These are phyloP conservation scores for Paratilapia polleni DNA, from an alignment of 2,113 vertebrate genomes.

Conservation along the genomic window DNA sequence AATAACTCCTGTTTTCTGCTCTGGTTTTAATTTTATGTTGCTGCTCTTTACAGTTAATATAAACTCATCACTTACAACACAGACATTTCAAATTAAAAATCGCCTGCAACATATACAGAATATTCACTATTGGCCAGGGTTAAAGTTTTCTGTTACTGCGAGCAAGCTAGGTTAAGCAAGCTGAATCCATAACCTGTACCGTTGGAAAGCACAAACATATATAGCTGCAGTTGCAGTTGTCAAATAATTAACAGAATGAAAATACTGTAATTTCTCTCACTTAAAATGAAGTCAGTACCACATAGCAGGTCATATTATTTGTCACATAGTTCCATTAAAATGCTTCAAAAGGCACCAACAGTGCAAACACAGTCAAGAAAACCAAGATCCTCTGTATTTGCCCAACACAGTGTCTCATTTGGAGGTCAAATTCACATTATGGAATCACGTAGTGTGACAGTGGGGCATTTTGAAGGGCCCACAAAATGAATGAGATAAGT, in stretches of 20 bases:
- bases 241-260: not conserved
- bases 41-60: too few relatives aligned
- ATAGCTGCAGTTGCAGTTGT: not conserved
- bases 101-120: too few relatives aligned
- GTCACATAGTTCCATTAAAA: not conserved
- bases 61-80: too few relatives aligned
- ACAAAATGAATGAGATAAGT: slow-evolving; percentile 26
- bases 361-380: slow-evolving; percentile 18
- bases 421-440: slow-evolving; percentile 47
- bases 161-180: too few relatives aligned
- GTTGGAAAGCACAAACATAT: not conserved
- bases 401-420: slow-evolving; percentile 39
- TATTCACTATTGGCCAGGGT: too few relatives aligned
- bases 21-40: too few relatives aligned
- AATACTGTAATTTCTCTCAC: not conserved
- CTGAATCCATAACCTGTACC: not conserved
- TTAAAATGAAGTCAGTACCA: not conserved
- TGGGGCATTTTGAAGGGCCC: not conserved
- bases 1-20: too few relatives aligned
- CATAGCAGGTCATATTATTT: not conserved
- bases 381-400: slow-evolving; percentile 45
- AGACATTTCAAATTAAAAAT: too few relatives aligned
- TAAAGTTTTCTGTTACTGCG: too few relatives aligned
- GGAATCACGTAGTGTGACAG: slow-evolving; percentile 12
- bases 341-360: not conserved